A percentile compares a stretch with the other conserved stretches of the same genome.
These are phyloP conservation scores for Tachyglossus aculeatus DNA, from an alignment of 2,797 vertebrate species.

Conservation along the genomic window DNA sequence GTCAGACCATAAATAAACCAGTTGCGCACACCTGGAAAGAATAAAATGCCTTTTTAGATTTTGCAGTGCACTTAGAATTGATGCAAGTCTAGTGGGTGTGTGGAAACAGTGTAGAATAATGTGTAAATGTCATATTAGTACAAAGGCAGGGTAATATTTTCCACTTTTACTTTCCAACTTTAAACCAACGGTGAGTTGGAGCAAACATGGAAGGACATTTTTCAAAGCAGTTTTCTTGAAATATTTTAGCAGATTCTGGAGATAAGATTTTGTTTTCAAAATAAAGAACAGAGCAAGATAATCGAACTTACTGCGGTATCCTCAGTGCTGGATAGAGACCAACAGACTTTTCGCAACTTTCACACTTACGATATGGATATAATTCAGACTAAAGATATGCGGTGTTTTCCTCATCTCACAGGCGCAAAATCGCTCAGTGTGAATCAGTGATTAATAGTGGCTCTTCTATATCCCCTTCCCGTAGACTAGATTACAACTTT, in stretches of 20 bases:
- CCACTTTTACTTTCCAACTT: conserved; percentile 41
- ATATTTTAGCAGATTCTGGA: conserved; percentile 3
- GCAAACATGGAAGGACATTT: conserved; percentile 16
- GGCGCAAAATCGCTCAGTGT: neutral
- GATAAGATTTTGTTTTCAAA: neutral
- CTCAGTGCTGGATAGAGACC: conserved; percentile 2
- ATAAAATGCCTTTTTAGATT: conserved; percentile 68
- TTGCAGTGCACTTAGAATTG: conserved; percentile 43
- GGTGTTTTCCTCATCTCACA: neutral
- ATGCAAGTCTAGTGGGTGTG: conserved; percentile 42
- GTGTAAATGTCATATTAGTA: conserved; percentile 41
- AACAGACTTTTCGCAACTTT: conserved; percentile 1
- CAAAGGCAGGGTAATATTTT: conserved; percentile 6
- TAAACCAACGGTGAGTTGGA: neutral
- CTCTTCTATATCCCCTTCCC: neutral
- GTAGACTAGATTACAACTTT: neutral
- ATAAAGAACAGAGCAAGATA: neutral
- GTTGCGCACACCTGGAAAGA: conserved; percentile 75
- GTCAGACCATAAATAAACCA: conserved; percentile 73
- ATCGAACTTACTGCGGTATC: neutral
- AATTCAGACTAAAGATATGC: conserved; percentile 18
- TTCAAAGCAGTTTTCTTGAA: neutral
- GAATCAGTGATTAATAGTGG: neutral
- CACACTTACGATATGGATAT: neutral
- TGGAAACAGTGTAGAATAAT: conserved; percentile 9